Percentiles rank a stretch among this genome's conserved stretches.
These are phyloP conservation scores for Seriola dumerili DNA, from an alignment of 2,113 vertebrate genomes.

Conservation along the genomic window DNA sequence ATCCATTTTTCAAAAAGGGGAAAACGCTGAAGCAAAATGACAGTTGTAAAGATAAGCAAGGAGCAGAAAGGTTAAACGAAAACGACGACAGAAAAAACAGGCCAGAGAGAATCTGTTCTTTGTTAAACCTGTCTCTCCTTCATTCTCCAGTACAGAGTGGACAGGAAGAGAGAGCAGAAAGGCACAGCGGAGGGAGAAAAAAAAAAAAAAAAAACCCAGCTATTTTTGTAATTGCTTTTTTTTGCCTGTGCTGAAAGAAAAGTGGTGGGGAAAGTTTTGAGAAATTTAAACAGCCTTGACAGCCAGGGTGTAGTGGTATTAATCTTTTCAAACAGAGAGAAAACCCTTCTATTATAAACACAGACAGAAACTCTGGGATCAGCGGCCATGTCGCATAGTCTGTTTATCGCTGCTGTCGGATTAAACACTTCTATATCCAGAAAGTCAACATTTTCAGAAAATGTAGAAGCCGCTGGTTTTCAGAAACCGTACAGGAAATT, in stretches of 20 bases:
- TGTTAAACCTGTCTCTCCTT: slow-evolving; percentile 66
- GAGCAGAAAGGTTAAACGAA: slow-evolving; percentile 20
- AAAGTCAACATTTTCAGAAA: slow-evolving; percentile 36
- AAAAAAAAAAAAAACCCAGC: slow-evolving; percentile 36
- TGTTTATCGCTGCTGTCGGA: slow-evolving; percentile 67
- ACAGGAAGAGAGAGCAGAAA: slow-evolving; percentile 41
- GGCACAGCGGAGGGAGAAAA: slow-evolving; percentile 31
- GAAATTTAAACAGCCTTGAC: slow-evolving; percentile 83
- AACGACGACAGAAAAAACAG: slow-evolving; percentile 35
- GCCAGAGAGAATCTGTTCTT: slow-evolving; percentile 69
- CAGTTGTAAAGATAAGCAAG: slow-evolving; percentile 29
- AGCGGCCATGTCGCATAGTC: slow-evolving; percentile 35
- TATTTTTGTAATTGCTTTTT: slow-evolving; percentile 73
- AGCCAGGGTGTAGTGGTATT: slow-evolving; percentile 78
- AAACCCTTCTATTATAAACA: slow-evolving; percentile 82
- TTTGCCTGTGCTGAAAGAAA: slow-evolving; percentile 65
- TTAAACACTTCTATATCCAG: slow-evolving; percentile 37
- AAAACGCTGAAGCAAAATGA: slow-evolving; percentile 7
- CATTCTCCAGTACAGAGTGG: slow-evolving; percentile 36
- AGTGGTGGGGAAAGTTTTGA: slow-evolving; percentile 70
- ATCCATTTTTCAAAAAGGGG: background rate
- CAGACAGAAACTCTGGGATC: slow-evolving; percentile 64
- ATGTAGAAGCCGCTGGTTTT: slow-evolving; percentile 25
- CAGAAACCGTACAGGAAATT: background rate
- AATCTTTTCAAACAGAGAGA: slow-evolving; percentile 83